Evolutionary conservation across 2,888 invertebrate species (phyloP), one percentile per base, ranked within the genome.

Genomic region (Macrophya alboannulata): DNA sequence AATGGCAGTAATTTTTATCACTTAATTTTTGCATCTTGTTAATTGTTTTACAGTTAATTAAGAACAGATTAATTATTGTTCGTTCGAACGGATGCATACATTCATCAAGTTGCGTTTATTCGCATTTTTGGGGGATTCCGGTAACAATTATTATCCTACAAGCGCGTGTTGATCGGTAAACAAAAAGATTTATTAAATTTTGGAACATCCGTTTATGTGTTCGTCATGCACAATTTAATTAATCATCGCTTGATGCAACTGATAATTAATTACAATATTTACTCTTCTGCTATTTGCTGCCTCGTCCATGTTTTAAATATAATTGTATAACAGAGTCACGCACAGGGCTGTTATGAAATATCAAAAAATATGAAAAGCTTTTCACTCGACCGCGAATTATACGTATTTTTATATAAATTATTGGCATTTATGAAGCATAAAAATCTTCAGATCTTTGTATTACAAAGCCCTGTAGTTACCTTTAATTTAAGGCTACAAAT

Each of bases 271-370:
- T 21, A 21, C 45, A 40, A 74, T 74, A 43, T 43, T 21, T 9
- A 74, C 21, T 43, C 21, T 10, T 43, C 5, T 62, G 12, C 21
- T 25, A 62, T 62, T 12, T 5, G 9, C 74, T 74, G 45, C 10
- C 4, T 74, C 4, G 37, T 68, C 12, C 55, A n/a, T 55, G 15
- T 37, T 68, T 37, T 12, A 6, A 68, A 55, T 37, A 37, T 55
- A 8, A 77, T 55, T 77, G 6, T 5, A 17, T 17, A 77, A 37
- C 55, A 77, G 31, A 77, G 48, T 55, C 45, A 12, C 72, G 72
- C 10, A 17, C 10, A 45, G 72, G 10, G 72, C 45, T 74, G 45
- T n/a, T 74, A 5, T 74, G 8, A 43, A 43, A 72, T 9, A 72
- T 43, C 2, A 72, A 8, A 6, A 51, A 76, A 51, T 31, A 21